Evolutionary conservation across 2,888 invertebrate genomes (phyloP).

Genomic region (Furcula furcula): DNA sequence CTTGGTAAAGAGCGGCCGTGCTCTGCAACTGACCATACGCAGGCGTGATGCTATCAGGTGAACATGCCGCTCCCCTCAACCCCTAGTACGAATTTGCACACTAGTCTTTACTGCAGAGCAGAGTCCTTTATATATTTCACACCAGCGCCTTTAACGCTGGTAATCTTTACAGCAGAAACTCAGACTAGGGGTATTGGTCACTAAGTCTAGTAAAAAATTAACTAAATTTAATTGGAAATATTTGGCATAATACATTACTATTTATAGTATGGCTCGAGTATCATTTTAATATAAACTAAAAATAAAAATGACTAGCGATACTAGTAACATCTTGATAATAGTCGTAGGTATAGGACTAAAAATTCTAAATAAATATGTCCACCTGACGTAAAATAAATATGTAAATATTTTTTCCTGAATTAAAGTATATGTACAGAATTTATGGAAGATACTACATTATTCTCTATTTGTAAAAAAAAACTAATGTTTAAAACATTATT

Average conservation of each 20-base stretch:
- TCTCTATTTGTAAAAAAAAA: slow-evolving; percentile 16
- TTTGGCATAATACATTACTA: slow-evolving; percentile 41
- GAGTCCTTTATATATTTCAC: slow-evolving; percentile 4
- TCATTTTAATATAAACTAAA: slow-evolving; percentile 27
- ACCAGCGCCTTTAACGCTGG: background rate
- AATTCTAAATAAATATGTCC: slow-evolving; percentile 14
- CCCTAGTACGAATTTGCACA: too few relatives aligned
- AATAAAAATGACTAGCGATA: slow-evolving; percentile 49
- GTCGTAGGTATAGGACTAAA: slow-evolving; percentile 19
- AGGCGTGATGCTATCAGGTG: too few relatives aligned
- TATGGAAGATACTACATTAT: slow-evolving; percentile 10
- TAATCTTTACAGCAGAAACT: too few relatives aligned
- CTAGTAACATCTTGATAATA: slow-evolving; percentile 42
- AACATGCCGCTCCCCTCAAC: too few relatives aligned
- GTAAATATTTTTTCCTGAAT: slow-evolving; percentile 16
- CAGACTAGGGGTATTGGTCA: too few relatives aligned
- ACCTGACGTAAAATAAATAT: slow-evolving; percentile 7
- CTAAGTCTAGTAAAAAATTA: too few relatives aligned
- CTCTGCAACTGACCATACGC: too few relatives aligned
- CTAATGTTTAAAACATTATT: slow-evolving; percentile 17
- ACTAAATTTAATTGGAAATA: too few relatives aligned
- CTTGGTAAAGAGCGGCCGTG: too few relatives aligned
- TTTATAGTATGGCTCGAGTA: slow-evolving; percentile 32
- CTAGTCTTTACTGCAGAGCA: too few relatives aligned
- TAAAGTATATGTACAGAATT: slow-evolving; percentile 26